Base-by-base conservation (phyloP, 2,888 invertebrate genomes). In the Epsilonema sp. region DNA sequence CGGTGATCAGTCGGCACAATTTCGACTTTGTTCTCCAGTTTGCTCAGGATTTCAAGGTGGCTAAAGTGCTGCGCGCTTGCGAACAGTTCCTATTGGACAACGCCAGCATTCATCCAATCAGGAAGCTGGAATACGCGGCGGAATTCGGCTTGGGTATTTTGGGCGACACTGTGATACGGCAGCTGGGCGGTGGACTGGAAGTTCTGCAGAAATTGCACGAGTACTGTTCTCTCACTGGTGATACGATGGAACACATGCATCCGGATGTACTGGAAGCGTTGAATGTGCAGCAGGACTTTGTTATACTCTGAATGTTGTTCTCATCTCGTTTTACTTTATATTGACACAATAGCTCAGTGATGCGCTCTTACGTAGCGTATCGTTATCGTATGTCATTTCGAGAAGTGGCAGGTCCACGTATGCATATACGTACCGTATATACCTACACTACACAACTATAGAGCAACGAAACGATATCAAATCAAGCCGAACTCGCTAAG, bases 1-100 rank as follows among this genome's bases (percentile, higher is more conserved):
- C 56, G 1, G 39, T 53, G 1, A 49, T 59, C n/a, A 53, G 54
- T 41, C 56, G 53, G 57, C 46, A 51, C 26, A 59, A 54, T 48
- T 54, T 54, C 41, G 45, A 50, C 8, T 19, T 31, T 26, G 21
- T 58, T 19, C 45, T 56, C 22, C 45, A 48, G 16, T 43, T 57
- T 16, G 55, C 54, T n/a, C 46, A 50, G 31, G 26, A 48, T 19
- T 49, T 51, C 42, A 49, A 51, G 31, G 55, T 58, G 13, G 47
- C 46, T 2, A 49, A 52, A 11, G 44, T 56, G 5, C 46, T 58
- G 42, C 50, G 58, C 4, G 49, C 54, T 1, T 38, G 57, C 13
- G 59, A 60, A 42, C 31, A 42, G 2, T 60, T 47, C 42, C 46
- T 58, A 8, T 46, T 55, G 39, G 51, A 54, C 4, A 44, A 49